A percentile compares a stretch with the other conserved stretches of the same genome.
Evolutionary conservation across 2,888 invertebrate species (phyloP).

Genomic region (Lycaena phlaeas): DNA sequence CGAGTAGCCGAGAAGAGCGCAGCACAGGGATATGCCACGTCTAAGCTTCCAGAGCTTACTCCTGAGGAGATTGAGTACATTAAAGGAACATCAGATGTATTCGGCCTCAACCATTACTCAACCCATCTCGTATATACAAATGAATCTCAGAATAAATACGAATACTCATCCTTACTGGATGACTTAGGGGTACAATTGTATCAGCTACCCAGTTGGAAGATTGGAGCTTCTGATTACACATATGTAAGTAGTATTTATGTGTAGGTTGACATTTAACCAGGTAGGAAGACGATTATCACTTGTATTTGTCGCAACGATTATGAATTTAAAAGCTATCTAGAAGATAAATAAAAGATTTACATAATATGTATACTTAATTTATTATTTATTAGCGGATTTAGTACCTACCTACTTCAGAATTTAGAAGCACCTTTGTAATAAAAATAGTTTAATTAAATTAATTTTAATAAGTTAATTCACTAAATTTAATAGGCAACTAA

Average conservation of each 20-base stretch:
- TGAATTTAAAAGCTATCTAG: too few relatives aligned
- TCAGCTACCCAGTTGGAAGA: conserved; percentile 23
- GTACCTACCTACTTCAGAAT: too few relatives aligned
- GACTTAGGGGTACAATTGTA: conserved; percentile 23
- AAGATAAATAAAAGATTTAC: too few relatives aligned
- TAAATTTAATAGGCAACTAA: too few relatives aligned
- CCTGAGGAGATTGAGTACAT: conserved; percentile 39
- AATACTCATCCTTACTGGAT: conserved; percentile 26
- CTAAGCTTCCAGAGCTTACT: conserved; percentile 55
- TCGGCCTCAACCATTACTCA: conserved; percentile 77
- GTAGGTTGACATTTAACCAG: too few relatives aligned
- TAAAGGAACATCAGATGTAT: conserved; percentile 36
- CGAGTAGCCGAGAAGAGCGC: conserved; percentile 66
- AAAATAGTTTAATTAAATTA: too few relatives aligned
- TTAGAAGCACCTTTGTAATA: too few relatives aligned
- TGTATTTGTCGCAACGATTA: background rate
- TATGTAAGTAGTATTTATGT: conserved; percentile 18
- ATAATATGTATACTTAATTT: too few relatives aligned
- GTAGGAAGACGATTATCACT: too few relatives aligned
- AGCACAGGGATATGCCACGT: conserved; percentile 45
- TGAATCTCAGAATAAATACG: conserved; percentile 21
- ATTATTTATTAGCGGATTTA: too few relatives aligned
- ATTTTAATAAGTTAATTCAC: too few relatives aligned
- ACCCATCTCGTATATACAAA: conserved; percentile 32
- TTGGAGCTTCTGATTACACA: conserved; percentile 18